A percentile compares a stretch with the other conserved stretches of the same genome.
Conservation (phyloP, 1,140 invertebrate species). For the Lepidurus apus region DNA sequence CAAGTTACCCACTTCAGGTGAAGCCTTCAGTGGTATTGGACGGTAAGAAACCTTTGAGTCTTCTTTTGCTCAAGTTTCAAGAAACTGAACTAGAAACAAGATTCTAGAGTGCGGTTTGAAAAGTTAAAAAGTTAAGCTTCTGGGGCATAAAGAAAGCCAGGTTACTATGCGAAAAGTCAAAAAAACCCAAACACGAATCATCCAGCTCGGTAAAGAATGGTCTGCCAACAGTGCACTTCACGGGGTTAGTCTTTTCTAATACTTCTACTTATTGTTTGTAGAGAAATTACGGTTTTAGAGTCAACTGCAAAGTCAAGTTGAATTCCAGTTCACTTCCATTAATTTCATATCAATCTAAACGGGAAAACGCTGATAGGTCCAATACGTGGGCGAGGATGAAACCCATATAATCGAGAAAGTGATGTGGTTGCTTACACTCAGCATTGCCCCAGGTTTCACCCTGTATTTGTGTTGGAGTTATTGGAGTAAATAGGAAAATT, state of each 20-base stretch:
- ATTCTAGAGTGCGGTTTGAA: too few relatives aligned
- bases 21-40: too few relatives aligned
- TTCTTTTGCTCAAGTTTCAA: too few relatives aligned
- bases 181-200: background rate
- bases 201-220: background rate
- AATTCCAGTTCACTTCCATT: background rate
- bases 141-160: background rate
- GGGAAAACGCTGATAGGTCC: background rate
- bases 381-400: background rate
- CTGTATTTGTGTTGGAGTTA: constrained; percentile 22
- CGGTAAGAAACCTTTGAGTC: too few relatives aligned
- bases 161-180: background rate
- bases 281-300: background rate
- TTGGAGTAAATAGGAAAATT: constrained; percentile 29
- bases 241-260: background rate
- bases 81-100: too few relatives aligned
- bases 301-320: background rate
- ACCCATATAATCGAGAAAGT: background rate
- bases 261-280: background rate
- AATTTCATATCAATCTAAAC: background rate
- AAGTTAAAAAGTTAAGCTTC: too few relatives aligned
- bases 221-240: background rate
- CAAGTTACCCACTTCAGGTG: too few relatives aligned
- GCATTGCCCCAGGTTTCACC: constrained; percentile 14
- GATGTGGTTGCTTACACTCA: background rate